A percentile compares a stretch with the other conserved stretches of the same genome.
Evolutionary conservation across 1,140 invertebrate species (phyloP).

Genomic region (Bombus turneri): DNA sequence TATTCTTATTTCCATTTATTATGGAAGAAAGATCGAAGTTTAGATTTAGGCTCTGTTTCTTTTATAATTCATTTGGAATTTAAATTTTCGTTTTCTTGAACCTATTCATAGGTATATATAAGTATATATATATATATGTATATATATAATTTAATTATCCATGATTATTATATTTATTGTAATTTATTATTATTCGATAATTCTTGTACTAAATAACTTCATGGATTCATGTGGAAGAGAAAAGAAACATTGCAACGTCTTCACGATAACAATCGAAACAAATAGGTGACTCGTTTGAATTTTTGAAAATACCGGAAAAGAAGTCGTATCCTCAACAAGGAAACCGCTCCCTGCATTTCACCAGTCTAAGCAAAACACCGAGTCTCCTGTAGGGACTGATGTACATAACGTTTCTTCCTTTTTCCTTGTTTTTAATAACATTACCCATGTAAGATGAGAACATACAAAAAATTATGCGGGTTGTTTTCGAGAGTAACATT

Average conservation of each 20-base stretch:
- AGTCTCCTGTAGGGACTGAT: neutral
- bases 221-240: neutral
- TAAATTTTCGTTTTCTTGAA: too few relatives aligned
- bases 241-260: neutral
- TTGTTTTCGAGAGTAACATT: neutral
- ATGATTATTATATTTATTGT: too few relatives aligned
- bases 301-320: neutral
- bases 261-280: neutral
- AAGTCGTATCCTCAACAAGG: neutral
- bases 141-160: neutral
- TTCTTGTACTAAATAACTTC: neutral
- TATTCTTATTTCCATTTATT: neutral
- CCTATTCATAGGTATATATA: too few relatives aligned
- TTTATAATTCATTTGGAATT: neutral
- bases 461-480: neutral
- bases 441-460: neutral
- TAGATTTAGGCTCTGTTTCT: neutral
- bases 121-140: too few relatives aligned
- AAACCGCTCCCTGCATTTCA: neutral
- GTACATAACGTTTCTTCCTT: neutral
- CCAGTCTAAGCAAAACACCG: neutral
- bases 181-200: too few relatives aligned
- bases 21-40: neutral
- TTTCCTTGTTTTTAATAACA: constrained; percentile 2
- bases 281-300: constrained; percentile 28